Conservation (phyloP, 2,888 invertebrate genomes). For the Cosmia trapezina region DNA sequence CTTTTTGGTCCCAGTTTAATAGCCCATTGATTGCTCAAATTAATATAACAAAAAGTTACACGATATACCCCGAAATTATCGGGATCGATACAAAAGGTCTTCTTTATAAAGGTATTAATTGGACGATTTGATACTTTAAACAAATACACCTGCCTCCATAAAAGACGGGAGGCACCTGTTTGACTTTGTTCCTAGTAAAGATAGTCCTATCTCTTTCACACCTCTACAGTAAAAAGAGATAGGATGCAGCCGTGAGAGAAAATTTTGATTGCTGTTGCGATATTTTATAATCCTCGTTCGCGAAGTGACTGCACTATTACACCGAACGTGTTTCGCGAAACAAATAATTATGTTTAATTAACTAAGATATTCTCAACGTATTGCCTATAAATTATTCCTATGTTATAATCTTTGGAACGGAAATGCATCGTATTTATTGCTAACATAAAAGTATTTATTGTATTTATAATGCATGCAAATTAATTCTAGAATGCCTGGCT, state of each 20-base stretch:
- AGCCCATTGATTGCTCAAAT: slow-evolving; percentile 69
- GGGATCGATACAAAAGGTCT: slow-evolving; percentile 58
- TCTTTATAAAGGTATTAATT: slow-evolving; percentile 75
- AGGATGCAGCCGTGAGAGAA: slow-evolving; percentile 52
- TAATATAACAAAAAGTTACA: slow-evolving; percentile 67
- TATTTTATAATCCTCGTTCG: slow-evolving; percentile 64
- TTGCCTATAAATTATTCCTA: slow-evolving; percentile 54
- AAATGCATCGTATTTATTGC: slow-evolving; percentile 52
- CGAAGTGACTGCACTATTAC: slow-evolving; percentile 61
- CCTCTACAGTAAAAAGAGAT: slow-evolving; percentile 59
- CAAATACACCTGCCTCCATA: slow-evolving; percentile 80
- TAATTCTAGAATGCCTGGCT: slow-evolving; percentile 8
- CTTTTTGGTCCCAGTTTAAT: slow-evolving; percentile 62
- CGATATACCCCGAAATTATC: slow-evolving; percentile 64
- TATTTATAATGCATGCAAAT: slow-evolving; percentile 40
- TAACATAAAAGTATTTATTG: slow-evolving; percentile 50
- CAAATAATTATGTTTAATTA: slow-evolving; percentile 57
- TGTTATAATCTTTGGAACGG: slow-evolving; percentile 45
- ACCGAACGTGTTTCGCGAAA: slow-evolving; percentile 57
- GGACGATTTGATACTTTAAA: slow-evolving; percentile 77
- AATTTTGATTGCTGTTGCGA: slow-evolving; percentile 62
- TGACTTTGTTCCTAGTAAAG: slow-evolving; percentile 60
- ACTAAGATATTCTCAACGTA: slow-evolving; percentile 45
- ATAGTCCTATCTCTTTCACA: slow-evolving; percentile 56
- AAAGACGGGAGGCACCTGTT: slow-evolving; percentile 73